Evolutionary conservation across 2,113 vertebrate genomes (phyloP).

Genomic region (Sinocyclocheilus grahami): DNA sequence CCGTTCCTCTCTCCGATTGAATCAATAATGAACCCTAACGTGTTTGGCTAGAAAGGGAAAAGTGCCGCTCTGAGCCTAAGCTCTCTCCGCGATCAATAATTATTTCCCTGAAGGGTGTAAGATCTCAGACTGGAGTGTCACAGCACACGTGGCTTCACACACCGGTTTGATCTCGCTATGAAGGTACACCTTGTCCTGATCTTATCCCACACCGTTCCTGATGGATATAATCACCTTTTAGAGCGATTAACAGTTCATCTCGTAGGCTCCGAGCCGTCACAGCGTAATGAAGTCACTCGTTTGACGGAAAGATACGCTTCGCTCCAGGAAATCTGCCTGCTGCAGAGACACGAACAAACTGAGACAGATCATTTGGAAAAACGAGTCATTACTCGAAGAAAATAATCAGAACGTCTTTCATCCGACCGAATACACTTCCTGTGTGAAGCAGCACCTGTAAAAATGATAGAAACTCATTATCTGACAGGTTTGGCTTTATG

Average conservation of each 20-base stretch:
- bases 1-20: slow-evolving; percentile 26
- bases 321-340: slow-evolving; percentile 10
- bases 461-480: neutral
- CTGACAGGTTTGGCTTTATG: neutral
- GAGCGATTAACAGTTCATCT: slow-evolving; percentile 35
- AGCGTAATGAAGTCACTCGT: neutral
- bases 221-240: slow-evolving; percentile 61
- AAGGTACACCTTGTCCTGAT: slow-evolving; percentile 50
- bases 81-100: too few relatives aligned
- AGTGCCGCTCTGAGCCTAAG: too few relatives aligned
- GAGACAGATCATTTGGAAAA: neutral
- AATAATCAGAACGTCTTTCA: slow-evolving; percentile 10
- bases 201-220: slow-evolving; percentile 54
- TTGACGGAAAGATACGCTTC: neutral
- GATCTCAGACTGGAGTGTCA: slow-evolving; percentile 38
- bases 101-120: slow-evolving; percentile 45
- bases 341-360: neutral
- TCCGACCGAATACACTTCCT: neutral
- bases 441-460: neutral
- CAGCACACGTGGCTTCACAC: slow-evolving; percentile 43
- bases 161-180: slow-evolving; percentile 59
- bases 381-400: neutral
- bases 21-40: slow-evolving; percentile 48
- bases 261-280: neutral
- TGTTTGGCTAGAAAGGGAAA: slow-evolving; percentile 38